These are phyloP conservation scores for Lypha dubia DNA, from an alignment of 2,888 invertebrate genomes.

Conservation along the genomic window DNA sequence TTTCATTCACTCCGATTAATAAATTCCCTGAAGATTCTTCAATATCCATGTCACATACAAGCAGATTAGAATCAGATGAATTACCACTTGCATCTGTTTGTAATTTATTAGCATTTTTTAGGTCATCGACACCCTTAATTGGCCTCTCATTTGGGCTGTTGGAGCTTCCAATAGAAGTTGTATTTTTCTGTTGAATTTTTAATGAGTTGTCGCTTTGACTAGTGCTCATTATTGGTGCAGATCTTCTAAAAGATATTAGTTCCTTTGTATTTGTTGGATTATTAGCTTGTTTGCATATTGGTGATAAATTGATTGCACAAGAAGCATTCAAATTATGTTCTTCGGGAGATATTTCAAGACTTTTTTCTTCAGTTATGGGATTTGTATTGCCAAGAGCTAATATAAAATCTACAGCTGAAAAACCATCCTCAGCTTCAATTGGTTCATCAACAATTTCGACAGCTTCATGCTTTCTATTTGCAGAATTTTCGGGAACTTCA, in stretches of 20 bases:
- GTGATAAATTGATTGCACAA: slow-evolving; percentile 73
- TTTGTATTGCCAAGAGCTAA: slow-evolving; percentile 75
- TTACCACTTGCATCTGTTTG: background rate
- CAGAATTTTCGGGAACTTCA: background rate
- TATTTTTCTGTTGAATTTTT: background rate
- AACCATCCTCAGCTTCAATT: slow-evolving; percentile 24
- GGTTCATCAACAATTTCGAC: slow-evolving; percentile 67
- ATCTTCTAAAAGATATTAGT: background rate
- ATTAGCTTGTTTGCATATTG: slow-evolving; percentile 44
- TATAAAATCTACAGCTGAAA: slow-evolving; percentile 80
- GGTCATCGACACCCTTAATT: background rate
- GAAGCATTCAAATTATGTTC: slow-evolving; percentile 77
- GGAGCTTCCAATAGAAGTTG: slow-evolving; percentile 57
- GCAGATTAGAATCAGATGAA: background rate
- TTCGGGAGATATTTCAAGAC: slow-evolving; percentile 77
- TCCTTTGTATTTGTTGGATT: background rate
- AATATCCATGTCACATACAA: slow-evolving; percentile 3
- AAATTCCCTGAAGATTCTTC: background rate
- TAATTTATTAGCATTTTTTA: slow-evolving; percentile 1
- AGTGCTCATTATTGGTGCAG: background rate
- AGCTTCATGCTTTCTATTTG: background rate
- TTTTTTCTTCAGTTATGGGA: slow-evolving; percentile 69
- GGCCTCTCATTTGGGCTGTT: slow-evolving; percentile 26
- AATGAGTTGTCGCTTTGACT: background rate
- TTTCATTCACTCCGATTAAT: background rate